These are phyloP conservation scores for Unio pictorum DNA, from an alignment of 2,888 invertebrate species.

Conservation along the genomic window DNA sequence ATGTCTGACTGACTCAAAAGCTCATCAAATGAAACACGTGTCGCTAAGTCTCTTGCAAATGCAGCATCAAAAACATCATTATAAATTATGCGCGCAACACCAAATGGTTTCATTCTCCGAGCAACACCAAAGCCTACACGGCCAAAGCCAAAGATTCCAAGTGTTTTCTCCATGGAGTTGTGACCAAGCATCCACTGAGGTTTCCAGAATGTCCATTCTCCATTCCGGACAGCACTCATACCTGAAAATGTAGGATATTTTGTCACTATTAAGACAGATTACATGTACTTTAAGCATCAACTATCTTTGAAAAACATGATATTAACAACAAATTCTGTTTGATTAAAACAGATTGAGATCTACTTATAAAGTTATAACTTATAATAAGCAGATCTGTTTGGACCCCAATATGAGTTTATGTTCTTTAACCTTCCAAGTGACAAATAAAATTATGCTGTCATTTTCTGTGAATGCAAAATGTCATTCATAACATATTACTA, in stretches of 20 bases:
- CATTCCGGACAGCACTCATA: slow-evolving; percentile 73
- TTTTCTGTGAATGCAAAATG: too few species aligned
- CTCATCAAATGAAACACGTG: slow-evolving; percentile 80
- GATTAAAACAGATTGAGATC: too few species aligned
- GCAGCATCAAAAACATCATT: slow-evolving; percentile 79
- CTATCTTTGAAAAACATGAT: too few species aligned
- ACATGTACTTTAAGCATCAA: too few species aligned
- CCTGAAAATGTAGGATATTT: slow-evolving; percentile 38
- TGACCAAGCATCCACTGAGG: slow-evolving; percentile 93
- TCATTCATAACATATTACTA: too few species aligned
- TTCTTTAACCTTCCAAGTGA: too few species aligned
- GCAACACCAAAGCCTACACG: slow-evolving; percentile 80
- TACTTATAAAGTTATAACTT: too few species aligned
- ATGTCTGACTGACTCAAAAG: slow-evolving; percentile 87
- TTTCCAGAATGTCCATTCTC: slow-evolving; percentile 90
- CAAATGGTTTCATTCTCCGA: slow-evolving; percentile 82
- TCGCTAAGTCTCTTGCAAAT: slow-evolving; percentile 76
- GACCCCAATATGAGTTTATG: too few species aligned
- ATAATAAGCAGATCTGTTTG: too few species aligned
- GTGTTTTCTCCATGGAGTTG: slow-evolving; percentile 83
- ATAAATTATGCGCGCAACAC: slow-evolving; percentile 82
- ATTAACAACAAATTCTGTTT: too few species aligned
- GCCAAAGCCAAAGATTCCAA: slow-evolving; percentile 74
- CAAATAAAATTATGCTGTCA: too few species aligned
- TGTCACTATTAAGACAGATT: too few species aligned